These are phyloP conservation scores for Aptenodytes forsteri DNA, from an alignment of 2,113 vertebrate genomes.

Conservation along the genomic window DNA sequence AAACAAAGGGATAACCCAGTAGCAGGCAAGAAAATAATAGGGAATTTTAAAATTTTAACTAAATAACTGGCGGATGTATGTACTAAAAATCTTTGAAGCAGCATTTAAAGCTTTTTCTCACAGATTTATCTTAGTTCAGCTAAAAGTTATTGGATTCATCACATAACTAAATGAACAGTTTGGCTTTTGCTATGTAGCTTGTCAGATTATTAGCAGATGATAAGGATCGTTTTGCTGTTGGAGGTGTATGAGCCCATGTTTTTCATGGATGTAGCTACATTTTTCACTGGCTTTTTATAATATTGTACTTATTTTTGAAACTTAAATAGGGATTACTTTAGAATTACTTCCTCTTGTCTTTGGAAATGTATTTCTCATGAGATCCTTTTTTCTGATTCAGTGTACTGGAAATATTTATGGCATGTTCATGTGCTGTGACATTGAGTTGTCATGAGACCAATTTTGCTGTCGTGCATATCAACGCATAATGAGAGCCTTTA, in stretches of 20 bases:
- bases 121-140: background rate
- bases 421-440: background rate
- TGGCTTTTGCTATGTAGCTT: background rate
- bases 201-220: background rate
- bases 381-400: background rate
- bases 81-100: background rate
- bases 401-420: background rate
- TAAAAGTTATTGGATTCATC: background rate
- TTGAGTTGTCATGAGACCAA: background rate
- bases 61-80: background rate
- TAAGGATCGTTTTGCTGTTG: background rate
- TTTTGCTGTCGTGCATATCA: background rate
- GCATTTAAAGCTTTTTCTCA: background rate
- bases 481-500: background rate
- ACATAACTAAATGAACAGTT: background rate
- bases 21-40: background rate
- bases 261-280: background rate
- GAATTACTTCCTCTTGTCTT: background rate
- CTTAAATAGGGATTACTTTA: background rate
- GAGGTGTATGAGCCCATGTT: fast-evolving
- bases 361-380: background rate
- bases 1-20: background rate
- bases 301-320: background rate
- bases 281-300: background rate
- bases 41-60: background rate